Base-by-base conservation (phyloP, 2,797 vertebrate genomes). In the Oophaga sylvatica region DNA sequence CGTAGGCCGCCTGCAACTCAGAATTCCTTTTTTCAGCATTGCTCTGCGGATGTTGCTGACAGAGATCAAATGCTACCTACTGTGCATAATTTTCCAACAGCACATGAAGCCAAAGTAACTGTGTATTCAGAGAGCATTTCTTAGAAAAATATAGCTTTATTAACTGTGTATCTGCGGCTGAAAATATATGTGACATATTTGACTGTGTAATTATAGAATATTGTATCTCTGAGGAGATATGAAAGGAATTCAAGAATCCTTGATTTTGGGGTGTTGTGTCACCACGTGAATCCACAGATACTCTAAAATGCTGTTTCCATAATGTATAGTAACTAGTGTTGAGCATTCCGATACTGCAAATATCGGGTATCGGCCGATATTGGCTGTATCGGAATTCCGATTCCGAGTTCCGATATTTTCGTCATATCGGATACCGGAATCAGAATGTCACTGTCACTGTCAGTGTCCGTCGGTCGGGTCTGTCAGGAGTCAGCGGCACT, bases 41-140 rank as follows among this genome's bases (percentile, higher is more conserved):
- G 76, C 81, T 79, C 71, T 77, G 29, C 84, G 87, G 87, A 89
- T 89, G 87, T 86, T 82, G 79, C 87, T 89, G 84, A 89, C 87
- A 85, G 87, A 89, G 83, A 89, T 89, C 87, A 89, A 84, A 89
- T 86, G 82, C 78, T 82, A 81, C 87, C 84, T 86, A 89, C 87
- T 89, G 87, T 85, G 87, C 70, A 89, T 89, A 89, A 89, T 89
- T 89, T 89, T 70, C 81, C 70, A 89, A 60, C 87, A 84, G 81
- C 79, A 68, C 60, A 86, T 85, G 87, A 77, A 89, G 87, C 87
- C 70, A 85, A 45, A 78, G 60, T 60, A 77, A 82, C 87, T 75
- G 78, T 81, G 75, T 60, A 78, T 86, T 85, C 87, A 85, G 45
- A 67, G 79, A 88, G 70, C 81, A 71, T 83, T 84, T 83, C 65